Percentiles rank a stretch among this genome's conserved stretches.
Evolutionary conservation across 2,888 invertebrate genomes (phyloP).

Genomic region (Octodonta nipae): DNA sequence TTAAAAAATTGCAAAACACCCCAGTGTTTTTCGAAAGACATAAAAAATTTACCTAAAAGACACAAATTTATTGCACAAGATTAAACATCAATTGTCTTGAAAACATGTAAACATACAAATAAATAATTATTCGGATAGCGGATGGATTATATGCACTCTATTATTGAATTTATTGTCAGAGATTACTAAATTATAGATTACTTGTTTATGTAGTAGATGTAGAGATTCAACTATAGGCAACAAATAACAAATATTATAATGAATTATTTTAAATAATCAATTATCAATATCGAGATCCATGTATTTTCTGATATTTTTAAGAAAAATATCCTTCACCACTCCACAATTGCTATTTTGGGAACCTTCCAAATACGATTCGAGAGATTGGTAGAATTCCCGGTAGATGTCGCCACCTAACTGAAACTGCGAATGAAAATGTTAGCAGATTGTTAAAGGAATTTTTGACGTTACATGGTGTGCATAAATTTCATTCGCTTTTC

Average conservation of each 20-base stretch:
- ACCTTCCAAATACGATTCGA: slow-evolving; percentile 42
- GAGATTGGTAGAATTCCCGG: slow-evolving; percentile 44
- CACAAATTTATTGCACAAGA: too few species aligned
- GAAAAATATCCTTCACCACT: slow-evolving; percentile 43
- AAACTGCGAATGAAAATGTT: slow-evolving; percentile 37
- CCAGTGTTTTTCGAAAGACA: too few species aligned
- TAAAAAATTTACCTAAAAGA: too few species aligned
- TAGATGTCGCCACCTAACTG: slow-evolving; percentile 52
- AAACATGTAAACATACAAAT: background rate
- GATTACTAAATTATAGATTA: too few species aligned
- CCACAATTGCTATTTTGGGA: slow-evolving; percentile 51
- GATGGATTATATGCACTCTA: background rate
- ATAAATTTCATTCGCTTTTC: too few species aligned
- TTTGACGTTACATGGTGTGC: too few species aligned
- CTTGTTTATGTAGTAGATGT: too few species aligned
- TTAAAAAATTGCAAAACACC: too few species aligned
- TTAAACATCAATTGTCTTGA: slow-evolving; percentile 2
- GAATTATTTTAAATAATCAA: too few species aligned
- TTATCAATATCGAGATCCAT: slow-evolving; percentile 31
- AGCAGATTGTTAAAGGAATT: background rate
- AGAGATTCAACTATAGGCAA: too few species aligned
- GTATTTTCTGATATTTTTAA: slow-evolving; percentile 33
- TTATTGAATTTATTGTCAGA: too few species aligned
- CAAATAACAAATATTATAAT: too few species aligned
- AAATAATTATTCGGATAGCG: slow-evolving; percentile 1